phyloP scores from a whole-genome alignment of 2,888 invertebrate genomes.

The Noctua pronuba region DNA sequence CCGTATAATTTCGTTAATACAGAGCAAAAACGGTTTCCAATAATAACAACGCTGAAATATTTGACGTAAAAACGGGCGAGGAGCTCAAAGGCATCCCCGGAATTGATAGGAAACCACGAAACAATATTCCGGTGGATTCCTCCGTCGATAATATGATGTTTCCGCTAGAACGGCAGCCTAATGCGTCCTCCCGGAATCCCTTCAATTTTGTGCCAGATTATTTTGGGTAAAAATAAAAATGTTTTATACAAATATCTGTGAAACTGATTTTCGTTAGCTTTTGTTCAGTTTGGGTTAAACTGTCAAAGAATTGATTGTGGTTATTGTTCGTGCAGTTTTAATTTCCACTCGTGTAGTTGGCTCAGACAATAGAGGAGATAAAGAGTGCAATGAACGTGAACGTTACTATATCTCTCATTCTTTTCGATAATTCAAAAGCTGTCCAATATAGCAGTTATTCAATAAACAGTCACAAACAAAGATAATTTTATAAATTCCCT shows the following conservation, averaged over 20 bases:
- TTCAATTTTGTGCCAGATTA: constrained; percentile 75
- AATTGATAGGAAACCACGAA: constrained; percentile 81
- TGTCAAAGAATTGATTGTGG: constrained; percentile 22
- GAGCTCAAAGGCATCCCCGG: constrained; percentile 69
- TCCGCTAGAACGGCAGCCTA: constrained; percentile 78
- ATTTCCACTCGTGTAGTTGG: constrained; percentile 19
- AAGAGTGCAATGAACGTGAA: constrained; percentile 24
- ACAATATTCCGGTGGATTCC: constrained; percentile 81
- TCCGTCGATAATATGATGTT: constrained; percentile 83
- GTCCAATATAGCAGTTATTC: constrained; percentile 5
- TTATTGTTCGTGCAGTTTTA: constrained; percentile 36
- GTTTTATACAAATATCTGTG: constrained; percentile 60
- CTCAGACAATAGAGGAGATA: constrained; percentile 22
- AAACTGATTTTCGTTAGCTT: constrained; percentile 61
- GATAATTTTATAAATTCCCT: constrained; percentile 21
- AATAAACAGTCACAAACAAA: constrained; percentile 43
- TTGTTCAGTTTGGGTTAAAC: constrained; percentile 44
- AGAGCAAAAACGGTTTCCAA: constrained; percentile 65
- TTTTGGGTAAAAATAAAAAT: constrained; percentile 72
- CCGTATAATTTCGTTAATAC: constrained; percentile 65
- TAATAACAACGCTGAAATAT: constrained; percentile 70
- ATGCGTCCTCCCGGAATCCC: constrained; percentile 75
- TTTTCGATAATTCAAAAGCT: constrained; percentile 7
- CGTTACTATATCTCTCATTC: constrained; percentile 3
- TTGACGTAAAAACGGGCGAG: constrained; percentile 66